phyloP scores from a whole-genome alignment of 2,113 vertebrate species.

The Psittacara wagleri region DNA sequence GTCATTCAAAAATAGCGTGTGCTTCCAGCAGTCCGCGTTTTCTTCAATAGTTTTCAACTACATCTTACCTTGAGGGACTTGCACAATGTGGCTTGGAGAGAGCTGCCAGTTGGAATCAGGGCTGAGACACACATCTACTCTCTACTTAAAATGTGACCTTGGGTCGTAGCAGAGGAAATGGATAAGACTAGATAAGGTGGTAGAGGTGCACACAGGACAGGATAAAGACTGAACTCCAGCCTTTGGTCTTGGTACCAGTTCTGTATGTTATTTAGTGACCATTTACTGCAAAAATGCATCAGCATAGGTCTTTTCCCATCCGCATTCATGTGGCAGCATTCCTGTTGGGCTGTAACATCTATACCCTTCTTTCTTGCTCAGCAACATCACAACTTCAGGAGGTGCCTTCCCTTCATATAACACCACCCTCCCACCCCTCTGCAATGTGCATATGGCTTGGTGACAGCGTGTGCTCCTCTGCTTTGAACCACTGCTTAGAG shows the following conservation, averaged over 20 bases:
- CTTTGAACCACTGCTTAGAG: neutral
- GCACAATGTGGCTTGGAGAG: neutral
- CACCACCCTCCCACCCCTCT: fast-evolving
- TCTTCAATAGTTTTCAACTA: neutral
- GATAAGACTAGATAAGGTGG: neutral
- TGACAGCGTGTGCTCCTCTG: neutral
- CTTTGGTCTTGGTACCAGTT: neutral
- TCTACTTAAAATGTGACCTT: neutral
- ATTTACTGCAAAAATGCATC: neutral
- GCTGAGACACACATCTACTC: neutral
- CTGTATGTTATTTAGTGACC: neutral
- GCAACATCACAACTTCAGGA: neutral
- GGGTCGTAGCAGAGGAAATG: neutral
- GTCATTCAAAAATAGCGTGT: neutral
- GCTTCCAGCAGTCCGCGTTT: neutral
- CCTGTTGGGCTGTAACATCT: neutral
- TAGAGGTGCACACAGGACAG: neutral
- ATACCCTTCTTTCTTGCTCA: neutral
- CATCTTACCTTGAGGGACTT: neutral
- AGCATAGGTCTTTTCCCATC: neutral
- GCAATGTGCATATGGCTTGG: neutral
- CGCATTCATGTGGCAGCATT: neutral
- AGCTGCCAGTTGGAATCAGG: neutral
- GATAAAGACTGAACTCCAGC: neutral
- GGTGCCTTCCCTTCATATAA: neutral